These are phyloP conservation scores for Apis cerana DNA, from an alignment of 1,140 invertebrate genomes.

Conservation along the genomic window DNA sequence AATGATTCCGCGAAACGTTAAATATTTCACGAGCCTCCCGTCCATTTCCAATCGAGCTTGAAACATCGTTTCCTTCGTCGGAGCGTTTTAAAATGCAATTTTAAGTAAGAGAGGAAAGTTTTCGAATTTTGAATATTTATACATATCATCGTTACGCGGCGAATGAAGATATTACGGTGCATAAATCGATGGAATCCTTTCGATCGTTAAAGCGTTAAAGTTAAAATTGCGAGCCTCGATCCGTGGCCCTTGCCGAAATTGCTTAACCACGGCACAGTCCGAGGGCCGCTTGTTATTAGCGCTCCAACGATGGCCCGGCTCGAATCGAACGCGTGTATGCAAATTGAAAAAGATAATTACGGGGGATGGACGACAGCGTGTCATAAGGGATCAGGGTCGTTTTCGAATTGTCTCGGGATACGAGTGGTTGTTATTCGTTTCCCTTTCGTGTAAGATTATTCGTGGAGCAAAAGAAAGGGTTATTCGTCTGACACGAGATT, in stretches of 20 bases:
- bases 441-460: neutral
- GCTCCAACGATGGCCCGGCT: neutral
- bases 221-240: conserved; percentile 44
- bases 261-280: conserved; percentile 23
- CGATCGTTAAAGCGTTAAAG: conserved; percentile 27
- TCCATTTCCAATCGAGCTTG: too few relatives aligned
- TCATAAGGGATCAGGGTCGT: conserved; percentile 38
- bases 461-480: too few relatives aligned
- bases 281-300: conserved; percentile 24
- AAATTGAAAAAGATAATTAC: conserved; percentile 51
- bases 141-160: neutral
- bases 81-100: too few relatives aligned
- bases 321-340: conserved; percentile 49
- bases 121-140: too few relatives aligned
- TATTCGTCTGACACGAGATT: neutral
- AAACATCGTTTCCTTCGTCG: too few relatives aligned
- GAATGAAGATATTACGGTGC: conserved; percentile 36
- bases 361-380: neutral
- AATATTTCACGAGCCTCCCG: conserved; percentile 10
- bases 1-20: conserved; percentile 8
- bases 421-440: too few relatives aligned
- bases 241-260: conserved; percentile 34
- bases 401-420: conserved; percentile 44
- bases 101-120: too few relatives aligned
- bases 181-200: conserved; percentile 23